Base-by-base conservation (phyloP, 2,888 invertebrate species). In the Suillia variegata region DNA sequence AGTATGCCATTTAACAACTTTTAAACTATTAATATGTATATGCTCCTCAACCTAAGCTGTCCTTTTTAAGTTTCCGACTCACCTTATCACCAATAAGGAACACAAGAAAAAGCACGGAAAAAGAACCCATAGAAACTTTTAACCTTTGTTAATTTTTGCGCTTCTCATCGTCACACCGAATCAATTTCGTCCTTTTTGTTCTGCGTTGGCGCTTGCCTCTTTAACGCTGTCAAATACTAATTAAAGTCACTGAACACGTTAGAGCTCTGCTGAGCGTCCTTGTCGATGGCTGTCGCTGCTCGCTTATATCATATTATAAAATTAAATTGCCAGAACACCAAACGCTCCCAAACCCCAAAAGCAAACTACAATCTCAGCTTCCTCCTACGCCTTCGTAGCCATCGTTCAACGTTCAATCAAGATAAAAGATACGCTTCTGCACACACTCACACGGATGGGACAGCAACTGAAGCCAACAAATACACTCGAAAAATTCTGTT, bases 171-270 rank as follows among this genome's bases (percentile, higher is more conserved):
- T 38, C 38, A 38, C 18, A 17, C 18, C 45, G 18, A 38, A 38
- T 38, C 38, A 38, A 38, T 38, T n/a, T 38, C 4, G 6, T 38
- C 38, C 38, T 38, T 26, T 26, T 26, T 10, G 10, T 6, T 6
- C 26, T 26, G 5, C 26, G 6, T 13, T 8, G 17, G 18, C 45
- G 45, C 18, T 45, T 20, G 45, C 45, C 45, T 45, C 45, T 45
- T 45, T 45, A 45, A 20, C 45, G 71, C 70, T 72, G 75, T 72
- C 72, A 72, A 72, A 72, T 73, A 75, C 72, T 75, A 72, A 72
- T 72, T 72, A 72, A 72, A 75, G 75, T 72, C 75, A 75, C 18
- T 45, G 45, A 45, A 45, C 45, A 45, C 20, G 45, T 45, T 45
- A 18, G 18, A 20, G 5, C 45, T 4, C 17, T 5, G 20, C 18